These are phyloP conservation scores for Chrysomela aeneicollis DNA, from an alignment of 2,888 invertebrate genomes.

Conservation along the genomic window DNA sequence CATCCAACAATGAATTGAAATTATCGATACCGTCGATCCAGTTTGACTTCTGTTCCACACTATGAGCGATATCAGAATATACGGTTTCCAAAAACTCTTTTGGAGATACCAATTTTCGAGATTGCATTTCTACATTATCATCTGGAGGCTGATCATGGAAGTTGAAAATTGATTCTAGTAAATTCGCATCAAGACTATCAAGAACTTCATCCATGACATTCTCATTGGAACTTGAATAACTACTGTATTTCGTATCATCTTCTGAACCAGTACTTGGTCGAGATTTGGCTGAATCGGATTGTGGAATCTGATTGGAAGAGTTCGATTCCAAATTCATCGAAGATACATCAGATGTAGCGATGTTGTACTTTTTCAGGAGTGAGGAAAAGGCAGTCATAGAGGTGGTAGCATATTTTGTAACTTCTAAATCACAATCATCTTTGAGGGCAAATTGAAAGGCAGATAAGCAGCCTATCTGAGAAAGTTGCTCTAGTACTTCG, in stretches of 20 bases:
- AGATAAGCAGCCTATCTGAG: slow-evolving; percentile 74
- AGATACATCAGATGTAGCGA: slow-evolving; percentile 50
- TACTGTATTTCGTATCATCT: not conserved
- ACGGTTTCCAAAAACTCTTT: slow-evolving; percentile 69
- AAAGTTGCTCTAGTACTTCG: slow-evolving; percentile 73
- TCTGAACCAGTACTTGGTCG: not conserved
- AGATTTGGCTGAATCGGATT: not conserved
- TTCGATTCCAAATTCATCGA: not conserved
- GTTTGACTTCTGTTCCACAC: slow-evolving; percentile 68
- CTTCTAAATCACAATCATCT: slow-evolving; percentile 76
- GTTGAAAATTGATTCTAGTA: slow-evolving; percentile 70
- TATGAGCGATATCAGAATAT: slow-evolving; percentile 68
- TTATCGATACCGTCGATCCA: slow-evolving; percentile 76
- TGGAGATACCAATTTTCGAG: slow-evolving; percentile 63
- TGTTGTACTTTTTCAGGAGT: slow-evolving; percentile 67
- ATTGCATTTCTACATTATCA: slow-evolving; percentile 40
- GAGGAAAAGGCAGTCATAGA: slow-evolving; percentile 66
- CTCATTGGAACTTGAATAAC: not conserved
- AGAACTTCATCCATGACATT: slow-evolving; percentile 72
- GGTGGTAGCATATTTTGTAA: slow-evolving; percentile 68
- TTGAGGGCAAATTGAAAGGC: slow-evolving; percentile 72
- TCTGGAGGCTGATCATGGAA: slow-evolving; percentile 56
- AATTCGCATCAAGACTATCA: slow-evolving; percentile 68
- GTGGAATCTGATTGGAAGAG: not conserved
- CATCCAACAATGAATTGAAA: slow-evolving; percentile 76